These are phyloP conservation scores for Epirrhoe tristata DNA, from an alignment of 2,888 invertebrate genomes.

Conservation along the genomic window DNA sequence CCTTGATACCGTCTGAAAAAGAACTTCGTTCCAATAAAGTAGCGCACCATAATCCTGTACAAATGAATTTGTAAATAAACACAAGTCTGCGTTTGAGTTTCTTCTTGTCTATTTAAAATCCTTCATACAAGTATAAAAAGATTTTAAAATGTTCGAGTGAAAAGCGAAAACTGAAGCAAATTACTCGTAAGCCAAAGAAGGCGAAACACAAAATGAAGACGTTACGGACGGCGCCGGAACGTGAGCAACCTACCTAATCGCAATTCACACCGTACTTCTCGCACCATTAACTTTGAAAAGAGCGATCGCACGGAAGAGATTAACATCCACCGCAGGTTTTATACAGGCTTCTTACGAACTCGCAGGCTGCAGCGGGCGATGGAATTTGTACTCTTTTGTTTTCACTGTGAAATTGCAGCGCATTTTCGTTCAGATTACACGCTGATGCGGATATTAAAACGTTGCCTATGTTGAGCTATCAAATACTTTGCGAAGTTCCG, in stretches of 20 bases:
- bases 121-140: not conserved
- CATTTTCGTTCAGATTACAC: slow-evolving; percentile 32
- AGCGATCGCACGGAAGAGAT: slow-evolving; percentile 83
- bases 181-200: slow-evolving; percentile 36
- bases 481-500: not conserved
- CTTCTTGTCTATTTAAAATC: not conserved
- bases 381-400: slow-evolving; percentile 59
- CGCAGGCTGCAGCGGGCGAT: slow-evolving; percentile 60
- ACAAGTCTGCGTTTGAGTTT: too few species aligned
- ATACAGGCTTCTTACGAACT: slow-evolving; percentile 58
- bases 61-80: too few species aligned
- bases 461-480: slow-evolving; percentile 23
- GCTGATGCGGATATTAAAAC: slow-evolving; percentile 20
- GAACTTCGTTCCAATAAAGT: too few species aligned
- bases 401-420: slow-evolving; percentile 52
- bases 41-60: too few species aligned
- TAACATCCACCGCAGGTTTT: slow-evolving; percentile 75
- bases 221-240: slow-evolving; percentile 62
- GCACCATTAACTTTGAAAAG: slow-evolving; percentile 80
- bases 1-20: too few species aligned
- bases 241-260: slow-evolving; percentile 75
- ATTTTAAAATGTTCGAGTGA: slow-evolving; percentile 1
- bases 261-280: slow-evolving; percentile 72
- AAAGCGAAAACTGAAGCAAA: slow-evolving; percentile 30
- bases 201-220: slow-evolving; percentile 57